Base-by-base conservation (phyloP, 1,140 invertebrate species). In the Leucophenga varia region DNA sequence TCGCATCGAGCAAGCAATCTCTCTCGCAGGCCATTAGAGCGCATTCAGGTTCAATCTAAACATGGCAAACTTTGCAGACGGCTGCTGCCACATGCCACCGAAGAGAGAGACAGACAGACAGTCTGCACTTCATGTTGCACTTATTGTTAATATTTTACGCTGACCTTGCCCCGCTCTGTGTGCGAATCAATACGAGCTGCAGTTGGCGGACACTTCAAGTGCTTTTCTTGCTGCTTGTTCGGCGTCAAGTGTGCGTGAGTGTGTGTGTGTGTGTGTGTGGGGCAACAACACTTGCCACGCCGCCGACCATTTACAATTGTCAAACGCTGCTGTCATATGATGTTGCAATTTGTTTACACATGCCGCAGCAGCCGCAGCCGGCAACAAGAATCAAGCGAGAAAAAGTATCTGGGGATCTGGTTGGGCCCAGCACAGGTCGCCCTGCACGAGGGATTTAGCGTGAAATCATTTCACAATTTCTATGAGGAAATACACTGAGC, bases 341-440 rank as follows among this genome's bases (percentile, higher is more conserved):
- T 51, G 53, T 68, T 64, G 64, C 64, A 67, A 67, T 67, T 67
- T 67, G 64, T 67, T 67, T 68, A 68, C 64, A 65, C 59, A 22
- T 48, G 36, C 9, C 16, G 45, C 20, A 34, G 43, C 28, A 22
- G 12, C 28, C 22, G 39, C 20, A 48, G 19, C 31, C 31, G n/a
- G n/a, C n/a, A n/a, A n/a, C n/a, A n/a, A n/a, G n/a, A n/a, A n/a
- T n/a, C n/a, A n/a, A n/a, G n/a, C n/a, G n/a, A n/a, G n/a, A n/a
- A n/a, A n/a, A n/a, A n/a, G n/a, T n/a, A n/a, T n/a, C n/a, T n/a
- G n/a, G n/a, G n/a, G n/a, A n/a, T n/a, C n/a, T n/a, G n/a, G n/a
- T n/a, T n/a, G n/a, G n/a, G n/a, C n/a, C n/a, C n/a, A n/a, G n/a
- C n/a, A n/a, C n/a, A n/a, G n/a, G n/a, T n/a, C n/a, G n/a, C n/a